phyloP scores from a whole-genome alignment of 2,888 invertebrate species.

The Coelinius sp. region DNA sequence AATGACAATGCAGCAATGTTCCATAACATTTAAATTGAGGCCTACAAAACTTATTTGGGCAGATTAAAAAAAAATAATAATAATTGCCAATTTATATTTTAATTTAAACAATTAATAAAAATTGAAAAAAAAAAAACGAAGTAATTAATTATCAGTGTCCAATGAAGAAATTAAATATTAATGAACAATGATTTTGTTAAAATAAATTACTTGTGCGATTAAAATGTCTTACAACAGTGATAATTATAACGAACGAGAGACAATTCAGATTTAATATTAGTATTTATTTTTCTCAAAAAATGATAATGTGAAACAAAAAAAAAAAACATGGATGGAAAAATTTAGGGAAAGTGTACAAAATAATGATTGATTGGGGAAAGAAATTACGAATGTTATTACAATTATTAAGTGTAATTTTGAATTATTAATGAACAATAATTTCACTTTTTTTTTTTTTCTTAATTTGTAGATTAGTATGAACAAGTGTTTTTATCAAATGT shows the following conservation, averaged over 20 bases:
- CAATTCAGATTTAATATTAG: conserved; percentile 69
- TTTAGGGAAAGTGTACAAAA: conserved; percentile 21
- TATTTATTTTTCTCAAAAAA: conserved; percentile 69
- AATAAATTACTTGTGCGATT: conserved; percentile 22
- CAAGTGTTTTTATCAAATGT: conserved; percentile 37
- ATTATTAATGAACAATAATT: conserved; percentile 28
- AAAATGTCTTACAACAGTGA: conserved; percentile 15
- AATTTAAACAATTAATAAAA: conserved; percentile 53
- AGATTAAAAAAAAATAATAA: too few species aligned
- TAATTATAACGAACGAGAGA: conserved; percentile 44
- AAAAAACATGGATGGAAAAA: conserved; percentile 38
- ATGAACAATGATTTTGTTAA: conserved; percentile 36
- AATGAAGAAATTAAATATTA: conserved; percentile 38
- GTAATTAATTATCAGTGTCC: conserved; percentile 52
- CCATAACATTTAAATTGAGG: conserved; percentile 59
- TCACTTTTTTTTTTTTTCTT: conserved; percentile 49
- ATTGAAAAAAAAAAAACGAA: conserved; percentile 43
- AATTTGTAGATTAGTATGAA: conserved; percentile 21
- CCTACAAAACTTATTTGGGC: conserved; percentile 69
- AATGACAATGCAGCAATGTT: conserved; percentile 17
- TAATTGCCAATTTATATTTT: conserved; percentile 64
- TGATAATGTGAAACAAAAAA: conserved; percentile 52
- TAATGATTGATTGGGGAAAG: conserved; percentile 52
- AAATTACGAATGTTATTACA: conserved; percentile 67
- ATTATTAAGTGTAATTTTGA: conserved; percentile 60